Evolutionary conservation across 2,797 vertebrate species (phyloP).

Genomic region (Champsocephalus gunnari): DNA sequence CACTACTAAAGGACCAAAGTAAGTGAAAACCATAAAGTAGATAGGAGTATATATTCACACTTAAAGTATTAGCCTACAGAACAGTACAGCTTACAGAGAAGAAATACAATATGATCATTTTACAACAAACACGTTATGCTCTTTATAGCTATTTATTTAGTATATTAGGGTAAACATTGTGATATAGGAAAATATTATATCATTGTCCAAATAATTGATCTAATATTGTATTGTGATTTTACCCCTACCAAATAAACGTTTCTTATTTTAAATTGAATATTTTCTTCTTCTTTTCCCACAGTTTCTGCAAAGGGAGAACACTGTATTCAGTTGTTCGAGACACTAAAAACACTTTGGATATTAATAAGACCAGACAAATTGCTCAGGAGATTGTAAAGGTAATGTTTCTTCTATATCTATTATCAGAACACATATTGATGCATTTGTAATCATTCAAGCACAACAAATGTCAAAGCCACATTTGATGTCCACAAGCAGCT

Average conservation of each 20-base stretch:
- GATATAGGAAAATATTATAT: too few relatives aligned
- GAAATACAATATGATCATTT: too few relatives aligned
- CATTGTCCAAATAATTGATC: background rate
- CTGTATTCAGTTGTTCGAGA: slow-evolving; percentile 96
- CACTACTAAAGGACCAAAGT: too few relatives aligned
- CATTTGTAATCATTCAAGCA: background rate
- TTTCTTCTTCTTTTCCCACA: slow-evolving; percentile 57
- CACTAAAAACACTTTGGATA: slow-evolving; percentile 88
- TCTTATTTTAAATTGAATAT: background rate
- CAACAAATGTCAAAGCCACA: background rate
- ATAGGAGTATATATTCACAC: too few relatives aligned
- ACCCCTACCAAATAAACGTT: too few relatives aligned
- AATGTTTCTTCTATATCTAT: slow-evolving; percentile 16
- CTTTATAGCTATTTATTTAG: too few relatives aligned
- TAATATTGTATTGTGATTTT: background rate
- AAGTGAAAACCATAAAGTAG: too few relatives aligned
- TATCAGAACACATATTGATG: background rate
- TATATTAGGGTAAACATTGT: too few relatives aligned
- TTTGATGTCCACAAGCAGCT: background rate
- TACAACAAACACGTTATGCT: too few relatives aligned
- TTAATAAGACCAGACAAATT: slow-evolving; percentile 97
- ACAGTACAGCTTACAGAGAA: too few relatives aligned
- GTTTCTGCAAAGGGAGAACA: slow-evolving; percentile 97
- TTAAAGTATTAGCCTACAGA: too few relatives aligned
- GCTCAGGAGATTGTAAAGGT: slow-evolving; percentile 99